phyloP scores from a whole-genome alignment of 2,888 invertebrate genomes.

The Leucozona laternaria region DNA sequence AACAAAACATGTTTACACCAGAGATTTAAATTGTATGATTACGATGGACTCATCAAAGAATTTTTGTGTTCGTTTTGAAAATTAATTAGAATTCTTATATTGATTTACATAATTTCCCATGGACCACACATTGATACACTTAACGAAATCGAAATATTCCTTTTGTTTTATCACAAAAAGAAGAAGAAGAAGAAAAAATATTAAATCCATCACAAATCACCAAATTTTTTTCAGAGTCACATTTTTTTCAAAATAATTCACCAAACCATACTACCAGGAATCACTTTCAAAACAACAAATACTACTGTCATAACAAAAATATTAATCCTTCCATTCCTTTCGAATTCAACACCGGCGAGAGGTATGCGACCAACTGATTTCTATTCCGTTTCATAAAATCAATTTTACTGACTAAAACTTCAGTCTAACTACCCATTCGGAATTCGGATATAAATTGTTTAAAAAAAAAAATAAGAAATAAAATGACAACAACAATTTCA shows the following conservation, averaged over 20 bases:
- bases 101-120: not conserved
- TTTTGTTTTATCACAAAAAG: too few relatives aligned
- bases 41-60: not conserved
- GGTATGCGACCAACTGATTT: slow-evolving; percentile 73
- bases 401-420: slow-evolving; percentile 74
- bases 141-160: not conserved
- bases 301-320: not conserved
- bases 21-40: not conserved
- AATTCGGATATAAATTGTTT: slow-evolving; percentile 26
- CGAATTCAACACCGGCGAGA: slow-evolving; percentile 66
- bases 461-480: slow-evolving; percentile 6
- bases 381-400: slow-evolving; percentile 68
- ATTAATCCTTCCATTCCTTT: slow-evolving; percentile 3
- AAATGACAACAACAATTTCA: slow-evolving; percentile 39
- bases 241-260: not conserved
- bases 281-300: not conserved
- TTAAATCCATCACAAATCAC: too few relatives aligned
- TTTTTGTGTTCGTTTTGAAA: not conserved
- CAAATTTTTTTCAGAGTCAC: not conserved
- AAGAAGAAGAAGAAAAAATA: too few relatives aligned
- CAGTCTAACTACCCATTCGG: slow-evolving; percentile 68
- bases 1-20: slow-evolving; percentile 1
- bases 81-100: not conserved
- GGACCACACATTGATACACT: not conserved
- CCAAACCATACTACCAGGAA: not conserved